Percentiles rank a stretch among this genome's conserved stretches.
phyloP scores from a whole-genome alignment of 1,140 invertebrate genomes.

The Hyphantria cunea region DNA sequence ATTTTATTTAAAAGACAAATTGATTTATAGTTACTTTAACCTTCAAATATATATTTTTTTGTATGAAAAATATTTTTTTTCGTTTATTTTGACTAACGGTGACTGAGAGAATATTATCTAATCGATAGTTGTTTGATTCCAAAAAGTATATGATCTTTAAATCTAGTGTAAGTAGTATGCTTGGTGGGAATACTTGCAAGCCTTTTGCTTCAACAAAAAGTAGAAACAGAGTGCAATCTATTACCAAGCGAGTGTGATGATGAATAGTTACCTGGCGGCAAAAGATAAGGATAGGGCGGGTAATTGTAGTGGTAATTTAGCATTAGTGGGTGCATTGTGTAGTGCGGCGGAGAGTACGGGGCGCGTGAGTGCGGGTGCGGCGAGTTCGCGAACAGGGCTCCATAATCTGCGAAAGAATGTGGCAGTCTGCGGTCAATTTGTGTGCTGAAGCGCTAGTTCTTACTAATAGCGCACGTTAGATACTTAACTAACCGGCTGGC shows the following conservation, averaged over 20 bases:
- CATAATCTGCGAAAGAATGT: constrained; percentile 79
- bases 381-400: constrained; percentile 71
- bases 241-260: constrained; percentile 21
- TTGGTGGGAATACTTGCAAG: no score
- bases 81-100: no score
- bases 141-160: no score
- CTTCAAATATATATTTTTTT: no score
- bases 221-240: constrained; percentile 8
- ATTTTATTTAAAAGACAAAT: no score
- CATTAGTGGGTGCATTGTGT: constrained; percentile 72
- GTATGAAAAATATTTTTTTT: no score
- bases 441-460: constrained; percentile 69
- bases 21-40: no score
- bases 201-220: no score
- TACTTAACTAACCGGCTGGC: constrained; percentile 85
- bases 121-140: no score
- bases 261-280: constrained; percentile 74
- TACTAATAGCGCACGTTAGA: constrained; percentile 72
- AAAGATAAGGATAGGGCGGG: constrained; percentile 71
- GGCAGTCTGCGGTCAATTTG: constrained; percentile 43
- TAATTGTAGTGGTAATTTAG: constrained; percentile 79
- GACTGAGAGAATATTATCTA: no score
- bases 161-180: no score
- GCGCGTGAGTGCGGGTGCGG: constrained; percentile 70
- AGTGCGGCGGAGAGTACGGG: constrained; percentile 76